Evolutionary conservation across 2,888 invertebrate genomes (phyloP).

Genomic region (Lypha dubia): DNA sequence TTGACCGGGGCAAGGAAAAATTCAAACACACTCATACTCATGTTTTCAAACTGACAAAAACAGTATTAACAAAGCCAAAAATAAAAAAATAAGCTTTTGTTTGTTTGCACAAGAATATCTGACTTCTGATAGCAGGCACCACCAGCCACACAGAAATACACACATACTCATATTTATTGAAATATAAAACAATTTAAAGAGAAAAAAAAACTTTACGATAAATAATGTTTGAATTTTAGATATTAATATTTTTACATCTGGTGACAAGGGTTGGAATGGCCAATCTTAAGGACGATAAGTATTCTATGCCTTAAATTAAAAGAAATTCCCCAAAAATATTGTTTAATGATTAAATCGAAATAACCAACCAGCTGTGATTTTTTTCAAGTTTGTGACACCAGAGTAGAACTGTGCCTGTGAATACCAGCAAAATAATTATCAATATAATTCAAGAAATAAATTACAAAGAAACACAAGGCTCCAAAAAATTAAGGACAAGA

Average conservation of each 20-base stretch:
- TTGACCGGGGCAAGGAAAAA: constrained; percentile 68
- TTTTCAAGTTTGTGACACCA: too few species aligned
- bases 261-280: not conserved
- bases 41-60: not conserved
- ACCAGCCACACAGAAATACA: too few species aligned
- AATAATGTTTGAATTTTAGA: not conserved
- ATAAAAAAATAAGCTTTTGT: constrained; percentile 53
- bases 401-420: too few species aligned
- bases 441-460: too few species aligned
- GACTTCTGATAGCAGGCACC: constrained; percentile 23
- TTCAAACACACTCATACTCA: constrained; percentile 2
- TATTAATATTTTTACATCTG: not conserved
- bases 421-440: too few species aligned
- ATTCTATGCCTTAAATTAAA: too few species aligned
- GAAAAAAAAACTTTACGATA: not conserved
- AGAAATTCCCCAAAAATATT: too few species aligned
- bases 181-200: not conserved
- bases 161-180: constrained; percentile 4
- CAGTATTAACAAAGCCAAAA: constrained; percentile 4
- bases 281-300: too few species aligned
- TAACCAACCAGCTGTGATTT: too few species aligned
- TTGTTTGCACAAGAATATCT: constrained; percentile 32
- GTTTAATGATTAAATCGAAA: too few species aligned
- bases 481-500: too few species aligned
- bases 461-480: too few species aligned